Evolutionary conservation across 1,140 invertebrate species (phyloP), one percentile per base, ranked within the genome.

Genomic region (Nylanderia fulva): DNA sequence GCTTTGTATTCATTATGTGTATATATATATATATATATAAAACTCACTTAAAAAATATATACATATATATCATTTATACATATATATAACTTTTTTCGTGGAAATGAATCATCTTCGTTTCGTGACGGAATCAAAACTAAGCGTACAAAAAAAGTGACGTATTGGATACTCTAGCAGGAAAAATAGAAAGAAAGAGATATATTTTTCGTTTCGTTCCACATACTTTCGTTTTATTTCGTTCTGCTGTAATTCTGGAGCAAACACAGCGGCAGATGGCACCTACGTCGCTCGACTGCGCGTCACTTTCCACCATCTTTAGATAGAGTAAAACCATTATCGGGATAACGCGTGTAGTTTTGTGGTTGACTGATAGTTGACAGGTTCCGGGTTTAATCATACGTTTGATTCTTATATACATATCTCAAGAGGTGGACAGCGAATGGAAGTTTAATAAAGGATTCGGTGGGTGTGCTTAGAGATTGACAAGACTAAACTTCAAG

Each of bases 261-360:
- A 68, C 66, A 56, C 58, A 36, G 83, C 79, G 86, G 74, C 79
- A 86, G 86, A 80, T 86, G 87, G 90, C 89, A 84, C 56, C 74
- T 60, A n/a, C 15, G 71, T 85, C 84, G 77, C 48, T 69, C 64
- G 61, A 75, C 71, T 88, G 88, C 91, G 90, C 88, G 87, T 87
- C 85, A 66, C 29, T 85, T 85, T 83, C 90, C 85, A 89, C 91
- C 91, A 92, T 91, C 88, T 92, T 92, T 91, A 21, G 24, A 13
- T 39, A 86, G 87, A 86, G 72, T 85, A 69, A 80, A 86, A 75
- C 39, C 75, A 63, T 71, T 71, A 68, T 71, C 27, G 69, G 52
- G 39, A 80, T 29, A 48, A 48, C 15, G 45, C 15, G 45, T 18
- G 45, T 48, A 15, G 15, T 48, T 5, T 15, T 13, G 45, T 48